Conservation (phyloP, 2,113 vertebrate genomes). For the Aspiorhynchus laticeps region DNA sequence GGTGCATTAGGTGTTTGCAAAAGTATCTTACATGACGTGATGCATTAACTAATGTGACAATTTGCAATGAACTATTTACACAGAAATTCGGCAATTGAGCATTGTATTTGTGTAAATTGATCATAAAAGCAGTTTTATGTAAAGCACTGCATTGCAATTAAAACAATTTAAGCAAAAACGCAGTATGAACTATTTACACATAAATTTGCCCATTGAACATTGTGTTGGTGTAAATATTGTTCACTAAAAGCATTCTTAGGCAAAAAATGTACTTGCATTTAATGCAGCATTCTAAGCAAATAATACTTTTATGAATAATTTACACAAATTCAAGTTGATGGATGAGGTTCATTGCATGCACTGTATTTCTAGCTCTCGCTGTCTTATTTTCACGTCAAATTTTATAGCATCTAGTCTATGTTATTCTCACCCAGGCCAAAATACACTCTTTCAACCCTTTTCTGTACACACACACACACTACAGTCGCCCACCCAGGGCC, state of each 20-base stretch:
- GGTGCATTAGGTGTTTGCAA: neutral
- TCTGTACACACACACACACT: neutral
- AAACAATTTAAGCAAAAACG: neutral
- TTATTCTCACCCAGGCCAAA: neutral
- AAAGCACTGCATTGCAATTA: neutral
- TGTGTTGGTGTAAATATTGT: neutral
- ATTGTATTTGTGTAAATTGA: neutral
- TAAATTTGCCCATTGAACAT: neutral
- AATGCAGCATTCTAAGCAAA: neutral
- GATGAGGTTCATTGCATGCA: neutral
- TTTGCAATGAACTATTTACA: neutral
- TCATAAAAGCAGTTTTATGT: neutral
- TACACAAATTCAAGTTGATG: neutral
- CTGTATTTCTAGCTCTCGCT: neutral
- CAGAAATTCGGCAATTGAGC: neutral
- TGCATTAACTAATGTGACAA: neutral
- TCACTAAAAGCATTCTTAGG: neutral
- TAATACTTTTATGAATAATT: neutral
- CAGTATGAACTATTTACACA: neutral
- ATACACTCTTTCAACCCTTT: neutral
- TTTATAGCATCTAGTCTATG: neutral
- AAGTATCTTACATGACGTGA: neutral
- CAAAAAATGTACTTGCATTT: neutral
- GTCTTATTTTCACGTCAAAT: neutral
- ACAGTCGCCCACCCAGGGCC: constrained; percentile 44